Conservation (phyloP, 2,113 vertebrate species). For the Takifugu bimaculatus region DNA sequence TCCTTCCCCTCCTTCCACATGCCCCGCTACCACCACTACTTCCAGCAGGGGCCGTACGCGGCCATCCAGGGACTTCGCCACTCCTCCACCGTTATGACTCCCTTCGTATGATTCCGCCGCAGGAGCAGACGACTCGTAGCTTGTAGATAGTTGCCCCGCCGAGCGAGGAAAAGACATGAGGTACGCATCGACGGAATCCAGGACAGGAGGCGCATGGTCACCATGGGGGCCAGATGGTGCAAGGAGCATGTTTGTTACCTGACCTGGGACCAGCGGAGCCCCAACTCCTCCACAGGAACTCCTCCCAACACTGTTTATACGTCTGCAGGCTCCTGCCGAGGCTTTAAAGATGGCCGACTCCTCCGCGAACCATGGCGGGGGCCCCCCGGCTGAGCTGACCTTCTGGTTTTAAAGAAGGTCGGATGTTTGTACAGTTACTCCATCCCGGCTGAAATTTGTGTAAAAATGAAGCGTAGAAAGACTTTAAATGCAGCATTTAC, state of each 20-base stretch:
- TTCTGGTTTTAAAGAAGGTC: conserved; percentile 25
- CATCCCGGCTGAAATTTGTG: conserved; percentile 16
- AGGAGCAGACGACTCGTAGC: conserved; percentile 4
- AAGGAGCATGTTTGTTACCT: conserved; percentile 35
- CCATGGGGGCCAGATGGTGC: conserved; percentile 3
- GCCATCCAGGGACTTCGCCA: conserved; percentile 98
- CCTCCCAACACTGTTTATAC: neutral
- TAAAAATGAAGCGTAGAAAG: conserved; percentile 44
- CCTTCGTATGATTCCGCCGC: conserved; percentile 88
- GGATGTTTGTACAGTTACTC: conserved; percentile 47
- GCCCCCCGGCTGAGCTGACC: neutral
- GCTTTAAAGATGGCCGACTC: conserved; percentile 13
- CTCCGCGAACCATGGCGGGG: neutral
- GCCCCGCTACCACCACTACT: conserved; percentile 98
- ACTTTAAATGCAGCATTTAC: conserved; percentile 32
- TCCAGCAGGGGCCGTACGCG: conserved; percentile 97
- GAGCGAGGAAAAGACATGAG: conserved; percentile 2
- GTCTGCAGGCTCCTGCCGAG: neutral
- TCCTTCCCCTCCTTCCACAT: conserved; percentile 98
- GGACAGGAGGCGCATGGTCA: conserved; percentile 8
- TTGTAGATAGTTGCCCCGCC: conserved; percentile 68
- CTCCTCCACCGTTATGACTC: conserved; percentile 96
- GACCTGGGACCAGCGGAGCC: conserved; percentile 27
- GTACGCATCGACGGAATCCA: conserved; percentile 22
- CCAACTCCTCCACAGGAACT: conserved; percentile 4